Evolutionary conservation across 2,113 vertebrate genomes (phyloP).

Genomic region (Thryonomys swinderianus): DNA sequence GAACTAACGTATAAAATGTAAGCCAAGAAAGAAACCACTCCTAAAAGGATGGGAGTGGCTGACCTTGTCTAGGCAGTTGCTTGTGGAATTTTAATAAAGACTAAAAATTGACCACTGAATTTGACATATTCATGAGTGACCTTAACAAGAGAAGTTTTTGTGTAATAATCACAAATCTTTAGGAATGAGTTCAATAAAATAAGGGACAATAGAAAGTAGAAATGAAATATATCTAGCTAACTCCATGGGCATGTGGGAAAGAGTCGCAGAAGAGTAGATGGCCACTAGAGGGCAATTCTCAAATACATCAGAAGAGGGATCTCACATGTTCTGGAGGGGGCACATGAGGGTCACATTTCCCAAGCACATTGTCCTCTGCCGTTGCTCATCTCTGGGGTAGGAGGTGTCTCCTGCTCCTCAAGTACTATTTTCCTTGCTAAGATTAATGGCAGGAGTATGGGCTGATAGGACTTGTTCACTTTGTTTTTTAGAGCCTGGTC

Average conservation of each 20-base stretch:
- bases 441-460: neutral
- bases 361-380: neutral
- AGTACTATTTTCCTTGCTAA: neutral
- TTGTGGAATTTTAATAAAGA: slow-evolving; percentile 57
- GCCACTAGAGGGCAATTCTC: neutral
- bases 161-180: slow-evolving; percentile 5
- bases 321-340: neutral
- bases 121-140: slow-evolving; percentile 44
- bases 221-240: neutral
- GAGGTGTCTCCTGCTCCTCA: neutral
- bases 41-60: slow-evolving; percentile 32
- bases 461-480: neutral
- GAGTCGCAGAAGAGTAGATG: neutral
- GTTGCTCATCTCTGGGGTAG: neutral
- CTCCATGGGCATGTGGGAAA: neutral
- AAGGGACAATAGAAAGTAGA: neutral
- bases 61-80: slow-evolving; percentile 50
- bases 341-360: neutral
- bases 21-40: slow-evolving; percentile 38
- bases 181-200: neutral
- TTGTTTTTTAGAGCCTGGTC: neutral
- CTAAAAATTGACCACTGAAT: slow-evolving; percentile 49
- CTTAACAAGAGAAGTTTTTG: slow-evolving; percentile 48
- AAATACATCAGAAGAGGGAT: neutral
- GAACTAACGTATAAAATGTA: slow-evolving; percentile 36